Evolutionary conservation across 2,888 invertebrate species (phyloP).

Genomic region (Stomorhina lunata): DNA sequence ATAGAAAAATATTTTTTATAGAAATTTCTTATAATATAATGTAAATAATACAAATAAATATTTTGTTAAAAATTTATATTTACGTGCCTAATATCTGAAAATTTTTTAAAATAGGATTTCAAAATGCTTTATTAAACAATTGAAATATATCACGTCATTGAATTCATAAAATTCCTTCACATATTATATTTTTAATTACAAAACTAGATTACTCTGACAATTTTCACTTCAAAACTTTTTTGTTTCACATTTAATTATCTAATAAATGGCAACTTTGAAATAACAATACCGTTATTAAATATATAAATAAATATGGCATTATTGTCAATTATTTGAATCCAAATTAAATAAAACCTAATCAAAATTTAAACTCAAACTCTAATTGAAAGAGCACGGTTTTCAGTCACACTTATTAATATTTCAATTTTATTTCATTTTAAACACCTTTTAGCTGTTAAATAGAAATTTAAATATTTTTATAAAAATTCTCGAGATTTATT

Average conservation of each 20-base stretch:
- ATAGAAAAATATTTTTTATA: too few relatives aligned
- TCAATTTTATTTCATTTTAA: conserved; percentile 50
- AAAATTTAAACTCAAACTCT: conserved; percentile 9
- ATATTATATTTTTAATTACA: neutral
- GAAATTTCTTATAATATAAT: too few relatives aligned
- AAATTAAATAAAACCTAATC: conserved; percentile 5
- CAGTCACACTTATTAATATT: conserved; percentile 58
- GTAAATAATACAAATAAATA: too few relatives aligned
- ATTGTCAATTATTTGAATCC: neutral
- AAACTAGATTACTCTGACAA: neutral
- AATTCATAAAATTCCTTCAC: neutral
- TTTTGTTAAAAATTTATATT: too few relatives aligned
- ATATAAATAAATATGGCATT: neutral
- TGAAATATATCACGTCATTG: neutral
- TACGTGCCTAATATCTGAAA: too few relatives aligned
- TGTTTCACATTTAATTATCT: neutral
- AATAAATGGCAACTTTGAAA: neutral
- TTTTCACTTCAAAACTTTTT: too few relatives aligned
- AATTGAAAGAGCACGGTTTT: conserved; percentile 53
- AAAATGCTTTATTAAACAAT: too few relatives aligned
- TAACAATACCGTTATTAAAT: conserved; percentile 2
- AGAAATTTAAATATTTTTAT: conserved; percentile 33
- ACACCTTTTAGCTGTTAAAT: conserved; percentile 53
- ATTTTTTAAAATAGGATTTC: too few relatives aligned
- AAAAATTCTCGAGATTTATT: conserved; percentile 19